A percentile compares a stretch with the other conserved stretches of the same genome.
Conservation (phyloP, 2,797 vertebrate species). For the Brachyalestes nurse region DNA sequence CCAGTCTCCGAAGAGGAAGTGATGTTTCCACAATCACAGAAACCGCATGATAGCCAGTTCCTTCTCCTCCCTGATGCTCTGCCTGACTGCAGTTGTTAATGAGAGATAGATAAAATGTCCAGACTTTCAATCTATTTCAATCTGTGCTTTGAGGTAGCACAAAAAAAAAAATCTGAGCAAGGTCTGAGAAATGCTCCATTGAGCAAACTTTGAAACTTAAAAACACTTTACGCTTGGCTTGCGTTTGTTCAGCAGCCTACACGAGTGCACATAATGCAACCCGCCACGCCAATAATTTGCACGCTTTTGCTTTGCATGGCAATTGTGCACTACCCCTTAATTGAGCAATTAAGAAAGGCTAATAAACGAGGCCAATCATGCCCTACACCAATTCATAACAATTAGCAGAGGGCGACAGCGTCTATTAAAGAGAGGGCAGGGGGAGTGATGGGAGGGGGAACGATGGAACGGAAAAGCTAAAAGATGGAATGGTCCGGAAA, state of each 20-base stretch:
- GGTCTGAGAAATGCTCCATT: slow-evolving; percentile 31
- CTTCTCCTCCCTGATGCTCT: slow-evolving; percentile 67
- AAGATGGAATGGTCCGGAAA: slow-evolving; percentile 50
- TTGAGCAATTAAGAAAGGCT: slow-evolving; percentile 88
- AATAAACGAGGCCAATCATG: slow-evolving; percentile 88
- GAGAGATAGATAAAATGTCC: slow-evolving; percentile 22
- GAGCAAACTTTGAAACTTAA: slow-evolving; percentile 39
- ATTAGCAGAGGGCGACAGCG: slow-evolving; percentile 84
- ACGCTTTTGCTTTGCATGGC: slow-evolving; percentile 81
- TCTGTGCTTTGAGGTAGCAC: slow-evolving; percentile 14
- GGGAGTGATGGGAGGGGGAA: slow-evolving; percentile 54
- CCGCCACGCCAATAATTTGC: slow-evolving; percentile 66
- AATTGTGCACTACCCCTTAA: slow-evolving; percentile 82
- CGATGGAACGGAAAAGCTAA: slow-evolving; percentile 25
- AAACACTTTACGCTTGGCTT: slow-evolving; percentile 44
- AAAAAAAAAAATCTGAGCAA: not conserved
- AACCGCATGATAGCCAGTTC: slow-evolving; percentile 67
- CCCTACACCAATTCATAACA: slow-evolving; percentile 86
- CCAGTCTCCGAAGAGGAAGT: too few relatives aligned
- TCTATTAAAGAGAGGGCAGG: slow-evolving; percentile 79
- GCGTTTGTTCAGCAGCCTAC: slow-evolving; percentile 1
- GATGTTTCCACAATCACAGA: not conserved
- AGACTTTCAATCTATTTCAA: not conserved
- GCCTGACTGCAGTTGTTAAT: slow-evolving; percentile 7
- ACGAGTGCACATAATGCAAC: not conserved